Base-by-base conservation (phyloP, 2,888 invertebrate genomes). In the Agrotis clavis region DNA sequence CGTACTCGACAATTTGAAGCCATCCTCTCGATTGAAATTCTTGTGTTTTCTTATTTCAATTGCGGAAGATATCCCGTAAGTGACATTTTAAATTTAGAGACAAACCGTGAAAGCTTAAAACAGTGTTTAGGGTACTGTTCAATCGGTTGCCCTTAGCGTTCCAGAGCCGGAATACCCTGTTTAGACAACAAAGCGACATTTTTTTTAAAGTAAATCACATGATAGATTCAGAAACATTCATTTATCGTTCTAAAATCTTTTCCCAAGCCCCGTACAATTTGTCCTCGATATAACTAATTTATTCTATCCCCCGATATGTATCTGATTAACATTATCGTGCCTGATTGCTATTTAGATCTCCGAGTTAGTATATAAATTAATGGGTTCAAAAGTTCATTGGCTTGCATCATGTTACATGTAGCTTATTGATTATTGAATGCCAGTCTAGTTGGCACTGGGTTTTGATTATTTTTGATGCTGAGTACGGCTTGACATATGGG, bases 301-400 rank as follows among this genome's bases (percentile, higher is more conserved):
- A 54, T 48, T 50, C 14, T 16, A 14, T 60, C 19, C 4, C 3
- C 14, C 18, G 30, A 16, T 45, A 70, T 2, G 71, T 54, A 45
- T 69, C 41, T 73, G 14, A 63, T 79, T 63, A 66, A 53, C 77
- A 51, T 79, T 73, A 48, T 65, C 73, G 57, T 77, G 79, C 4
- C 14, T 57, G 35, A 71, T 77, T 54, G 45, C 78, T 70, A 78
- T 75, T 78, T 50, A 78, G 64, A 64, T 25, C 35, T 78, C 13
- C 19, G 9, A 57, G 16, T 18, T 65, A 19, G 21, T 50, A 35
- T 19, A 60, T 76, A 54, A 47, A 69, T 62, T 60, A 59, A 7
- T 4, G 13, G 6, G 71, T 19, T 78, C 78, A 64, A 2, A 53
- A 5, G 64, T 45, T 78, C 50, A 61, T 0, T 41, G 70, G 30